Percentiles rank a stretch among this genome's conserved stretches.
phyloP scores from a whole-genome alignment of 2,113 vertebrate species.

The Phaethon lepturus region DNA sequence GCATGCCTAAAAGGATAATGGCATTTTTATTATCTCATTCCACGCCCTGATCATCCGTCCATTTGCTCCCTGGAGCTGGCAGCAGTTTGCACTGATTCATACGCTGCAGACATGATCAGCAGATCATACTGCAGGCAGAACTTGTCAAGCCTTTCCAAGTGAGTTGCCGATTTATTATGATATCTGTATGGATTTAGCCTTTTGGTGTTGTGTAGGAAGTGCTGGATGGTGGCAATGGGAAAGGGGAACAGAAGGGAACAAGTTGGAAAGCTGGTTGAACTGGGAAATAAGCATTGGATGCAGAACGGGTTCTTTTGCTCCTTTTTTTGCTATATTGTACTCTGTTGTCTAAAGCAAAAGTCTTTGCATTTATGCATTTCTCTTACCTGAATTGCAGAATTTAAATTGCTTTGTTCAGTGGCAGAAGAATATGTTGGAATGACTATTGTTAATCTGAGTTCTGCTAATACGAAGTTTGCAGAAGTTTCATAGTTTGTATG shows the following conservation, averaged over 20 bases:
- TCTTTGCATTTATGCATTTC: not conserved
- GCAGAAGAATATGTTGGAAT: not conserved
- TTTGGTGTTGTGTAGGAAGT: not conserved
- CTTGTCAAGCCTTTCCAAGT: slow-evolving; percentile 81
- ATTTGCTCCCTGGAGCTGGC: slow-evolving; percentile 63
- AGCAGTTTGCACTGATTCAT: slow-evolving; percentile 35
- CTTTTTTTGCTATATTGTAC: not conserved
- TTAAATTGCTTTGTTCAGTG: not conserved
- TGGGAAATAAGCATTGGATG: not conserved
- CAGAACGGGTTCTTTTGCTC: not conserved
- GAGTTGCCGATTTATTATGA: slow-evolving; percentile 62
- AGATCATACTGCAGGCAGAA: slow-evolving; percentile 76
- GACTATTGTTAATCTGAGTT: not conserved
- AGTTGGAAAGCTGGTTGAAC: not conserved
- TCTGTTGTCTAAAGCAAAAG: not conserved
- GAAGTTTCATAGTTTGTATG: slow-evolving; percentile 6
- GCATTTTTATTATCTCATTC: slow-evolving; percentile 62
- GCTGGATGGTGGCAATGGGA: not conserved
- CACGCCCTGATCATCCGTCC: slow-evolving; percentile 64
- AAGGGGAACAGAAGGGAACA: not conserved
- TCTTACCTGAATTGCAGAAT: not conserved
- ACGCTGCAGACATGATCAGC: slow-evolving; percentile 78
- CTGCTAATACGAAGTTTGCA: slow-evolving; percentile 9
- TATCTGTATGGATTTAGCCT: not conserved
- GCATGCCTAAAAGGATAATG: slow-evolving; percentile 71